These are phyloP conservation scores for Vulpes lagopus DNA, from an alignment of 2,113 vertebrate species.

Conservation along the genomic window DNA sequence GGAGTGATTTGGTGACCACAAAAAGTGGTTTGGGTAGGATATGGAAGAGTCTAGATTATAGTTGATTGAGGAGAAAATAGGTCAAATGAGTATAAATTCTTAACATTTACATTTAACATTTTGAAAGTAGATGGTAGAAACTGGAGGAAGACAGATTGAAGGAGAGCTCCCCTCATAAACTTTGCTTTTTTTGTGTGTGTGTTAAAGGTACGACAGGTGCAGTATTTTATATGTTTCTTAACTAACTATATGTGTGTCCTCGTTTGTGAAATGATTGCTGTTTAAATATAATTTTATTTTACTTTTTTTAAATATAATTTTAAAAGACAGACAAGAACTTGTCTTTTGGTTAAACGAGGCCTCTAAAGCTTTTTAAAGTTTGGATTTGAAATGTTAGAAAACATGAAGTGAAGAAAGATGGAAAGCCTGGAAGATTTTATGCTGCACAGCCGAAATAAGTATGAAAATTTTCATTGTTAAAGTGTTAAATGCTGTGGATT, in stretches of 20 bases:
- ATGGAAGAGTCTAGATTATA: not conserved
- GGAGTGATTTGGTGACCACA: conserved; percentile 13
- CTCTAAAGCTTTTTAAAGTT: not conserved
- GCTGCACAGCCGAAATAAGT: not conserved
- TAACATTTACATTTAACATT: conserved; percentile 36
- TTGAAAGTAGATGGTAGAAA: conserved; percentile 14
- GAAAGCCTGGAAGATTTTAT: not conserved
- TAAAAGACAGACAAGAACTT: conserved; percentile 32
- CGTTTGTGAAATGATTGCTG: conserved; percentile 28
- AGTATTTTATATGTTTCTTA: conserved; percentile 46
- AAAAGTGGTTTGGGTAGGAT: conserved; percentile 31
- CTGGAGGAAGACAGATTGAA: conserved; percentile 13
- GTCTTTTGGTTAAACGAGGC: conserved; percentile 45
- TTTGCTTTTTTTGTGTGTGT: not conserved
- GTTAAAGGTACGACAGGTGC: not conserved
- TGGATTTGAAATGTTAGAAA: conserved; percentile 58
- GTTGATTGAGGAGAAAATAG: conserved; percentile 24
- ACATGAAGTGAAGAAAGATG: not conserved
- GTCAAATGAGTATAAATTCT: not conserved
- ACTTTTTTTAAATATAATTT: not conserved
- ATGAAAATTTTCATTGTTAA: conserved; percentile 10
- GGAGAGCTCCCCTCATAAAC: not conserved
- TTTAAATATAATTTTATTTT: not conserved
- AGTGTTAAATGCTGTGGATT: conserved; percentile 37
- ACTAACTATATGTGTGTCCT: not conserved